Conservation (phyloP, 2,797 vertebrate genomes). For the Vireo griseus region DNA sequence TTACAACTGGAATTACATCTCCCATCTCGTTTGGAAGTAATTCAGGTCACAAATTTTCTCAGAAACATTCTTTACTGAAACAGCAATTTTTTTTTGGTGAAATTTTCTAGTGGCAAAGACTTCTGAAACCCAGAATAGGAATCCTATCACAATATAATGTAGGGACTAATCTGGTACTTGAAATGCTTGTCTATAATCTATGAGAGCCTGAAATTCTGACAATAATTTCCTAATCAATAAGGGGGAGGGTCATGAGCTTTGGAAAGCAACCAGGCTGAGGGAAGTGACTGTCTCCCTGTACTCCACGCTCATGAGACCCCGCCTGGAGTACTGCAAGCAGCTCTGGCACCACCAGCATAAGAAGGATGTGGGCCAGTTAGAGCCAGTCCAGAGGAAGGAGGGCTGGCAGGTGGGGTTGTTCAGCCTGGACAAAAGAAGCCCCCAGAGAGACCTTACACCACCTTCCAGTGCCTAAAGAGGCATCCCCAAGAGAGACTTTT, state of each 20-base stretch:
- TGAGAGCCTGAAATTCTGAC: background rate
- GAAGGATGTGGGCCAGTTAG: too few relatives aligned
- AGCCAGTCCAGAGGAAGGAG: background rate
- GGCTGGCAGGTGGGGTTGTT: background rate
- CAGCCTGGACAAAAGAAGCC: background rate
- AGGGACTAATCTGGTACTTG: background rate
- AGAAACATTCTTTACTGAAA: background rate
- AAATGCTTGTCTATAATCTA: background rate
- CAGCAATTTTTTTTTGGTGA: fast-evolving
- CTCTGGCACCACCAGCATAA: fast-evolving
- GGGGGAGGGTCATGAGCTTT: background rate
- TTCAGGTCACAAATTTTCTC: background rate
- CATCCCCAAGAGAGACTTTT: background rate
- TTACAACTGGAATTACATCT: background rate
- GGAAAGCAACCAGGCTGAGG: background rate
- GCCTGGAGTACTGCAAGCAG: background rate
- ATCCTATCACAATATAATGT: background rate
- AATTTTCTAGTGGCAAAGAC: background rate
- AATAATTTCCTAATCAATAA: background rate
- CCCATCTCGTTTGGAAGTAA: background rate
- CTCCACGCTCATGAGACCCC: background rate
- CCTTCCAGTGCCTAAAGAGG: background rate
- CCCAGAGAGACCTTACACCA: background rate
- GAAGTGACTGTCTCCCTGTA: background rate
- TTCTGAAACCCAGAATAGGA: background rate